Evolutionary conservation across 2,797 vertebrate species (phyloP), one percentile per base, ranked within the genome.

Genomic region (Luscinia luscinia): DNA sequence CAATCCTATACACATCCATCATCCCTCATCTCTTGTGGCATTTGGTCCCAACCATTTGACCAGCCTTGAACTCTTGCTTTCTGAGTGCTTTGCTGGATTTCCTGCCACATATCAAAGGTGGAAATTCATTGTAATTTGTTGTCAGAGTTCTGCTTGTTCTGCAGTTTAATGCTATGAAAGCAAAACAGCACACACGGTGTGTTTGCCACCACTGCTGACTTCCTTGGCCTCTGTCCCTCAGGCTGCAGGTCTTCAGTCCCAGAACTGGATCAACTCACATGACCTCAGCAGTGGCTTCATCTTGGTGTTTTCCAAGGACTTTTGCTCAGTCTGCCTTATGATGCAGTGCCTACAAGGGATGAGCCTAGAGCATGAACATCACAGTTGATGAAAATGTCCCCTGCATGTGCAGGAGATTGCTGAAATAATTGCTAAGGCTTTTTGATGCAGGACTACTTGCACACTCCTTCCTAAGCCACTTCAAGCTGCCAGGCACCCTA

Each of bases 151-250:
- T 26, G 30, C 9, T 66, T 32, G 9, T 36, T 86, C 89, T 70
- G 36, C 28, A 78, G 9, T 78, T 88, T 74, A 70, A 40, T 3
- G 16, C 16, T 6, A 4, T 28, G 40, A 36, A 83, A 86, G 64
- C 83, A 80, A 90, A 67, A 51, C 1, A 3, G 16, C 3, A 1
- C 1, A 0, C 7, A 9, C 11, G 2, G 5, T 1, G 0, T 20
- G 11, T 30, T 85, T 90, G 52, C 24, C 43, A 73, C 6, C 11
- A 41, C 19, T 15, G 27, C 48, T 62, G 40, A 69, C n/a, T 80
- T 64, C 27, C 40, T 36, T 18, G 68, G 21, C 48, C 64, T 87
- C 57, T 66, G 32, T 43, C 24, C n/a, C 40, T 69, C 43, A 58
- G 30, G 72, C 27, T 1, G 1, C 12, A 78, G 26, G 28, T 61